Evolutionary conservation across 2,888 invertebrate species (phyloP).

Genomic region (Meloe dianella): DNA sequence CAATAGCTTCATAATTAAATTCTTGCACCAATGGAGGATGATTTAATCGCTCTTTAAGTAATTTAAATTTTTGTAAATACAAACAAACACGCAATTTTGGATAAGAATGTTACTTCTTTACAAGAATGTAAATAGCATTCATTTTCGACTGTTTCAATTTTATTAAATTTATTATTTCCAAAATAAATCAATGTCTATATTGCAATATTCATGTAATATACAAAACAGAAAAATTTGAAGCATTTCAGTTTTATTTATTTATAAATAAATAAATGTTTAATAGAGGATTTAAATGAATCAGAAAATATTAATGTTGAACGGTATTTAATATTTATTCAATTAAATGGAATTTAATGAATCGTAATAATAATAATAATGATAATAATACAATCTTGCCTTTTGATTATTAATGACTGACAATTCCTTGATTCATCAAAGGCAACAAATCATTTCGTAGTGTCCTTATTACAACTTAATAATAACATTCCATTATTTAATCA

Average conservation of each 20-base stretch:
- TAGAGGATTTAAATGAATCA: not conserved
- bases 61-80: too few relatives aligned
- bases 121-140: not conserved
- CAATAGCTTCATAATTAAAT: not conserved
- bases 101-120: too few relatives aligned
- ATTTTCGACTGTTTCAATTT: not conserved
- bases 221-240: conserved; percentile 38
- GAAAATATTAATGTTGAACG: conserved; percentile 19
- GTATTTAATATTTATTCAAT: conserved; percentile 19
- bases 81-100: too few relatives aligned
- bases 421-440: conserved; percentile 16
- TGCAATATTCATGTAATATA: not conserved
- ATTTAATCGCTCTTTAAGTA: too few relatives aligned
- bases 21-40: conserved; percentile 19
- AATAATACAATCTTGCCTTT: conserved; percentile 22
- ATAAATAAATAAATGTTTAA: not conserved
- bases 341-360: conserved; percentile 21
- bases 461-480: conserved; percentile 22
- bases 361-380: conserved; percentile 11
- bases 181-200: too few relatives aligned
- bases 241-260: conserved; percentile 42
- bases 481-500: conserved; percentile 22
- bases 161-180: not conserved
- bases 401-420: conserved; percentile 27
- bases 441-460: conserved; percentile 22